Evolutionary conservation across 2,888 invertebrate genomes (phyloP).

Genomic region (Tortrix viridana): DNA sequence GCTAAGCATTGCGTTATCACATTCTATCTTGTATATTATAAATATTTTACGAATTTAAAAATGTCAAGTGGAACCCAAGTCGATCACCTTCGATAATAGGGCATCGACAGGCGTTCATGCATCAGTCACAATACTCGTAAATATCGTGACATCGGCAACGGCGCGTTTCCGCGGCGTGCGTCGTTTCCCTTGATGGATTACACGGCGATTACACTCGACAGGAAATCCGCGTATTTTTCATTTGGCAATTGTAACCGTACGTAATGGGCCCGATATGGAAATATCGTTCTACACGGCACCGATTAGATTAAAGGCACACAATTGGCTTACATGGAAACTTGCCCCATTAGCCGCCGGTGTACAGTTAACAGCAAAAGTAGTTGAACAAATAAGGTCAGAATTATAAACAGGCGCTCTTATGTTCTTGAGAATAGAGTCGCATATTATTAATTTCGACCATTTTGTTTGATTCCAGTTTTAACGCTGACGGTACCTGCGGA

Average conservation of each 20-base stretch:
- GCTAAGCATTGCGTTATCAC: no score
- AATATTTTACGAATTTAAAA: not conserved
- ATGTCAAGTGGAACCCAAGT: not conserved
- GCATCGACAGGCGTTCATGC: slow-evolving; percentile 60
- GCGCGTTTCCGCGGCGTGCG: slow-evolving; percentile 54
- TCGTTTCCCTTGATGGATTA: slow-evolving; percentile 79
- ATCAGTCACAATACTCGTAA: slow-evolving; percentile 56
- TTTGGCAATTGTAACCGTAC: slow-evolving; percentile 75
- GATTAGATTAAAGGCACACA: slow-evolving; percentile 79
- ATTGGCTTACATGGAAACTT: slow-evolving; percentile 80
- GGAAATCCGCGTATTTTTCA: slow-evolving; percentile 82
- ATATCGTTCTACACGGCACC: slow-evolving; percentile 75
- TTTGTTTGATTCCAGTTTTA: no score
- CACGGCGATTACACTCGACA: slow-evolving; percentile 73
- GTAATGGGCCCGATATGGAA: slow-evolving; percentile 63
- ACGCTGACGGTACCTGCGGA: slow-evolving; percentile 46
- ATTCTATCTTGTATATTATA: not conserved
- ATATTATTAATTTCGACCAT: no score
- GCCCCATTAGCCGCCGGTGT: slow-evolving; percentile 58
- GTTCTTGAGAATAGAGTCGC: no score
- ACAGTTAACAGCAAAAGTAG: no score
- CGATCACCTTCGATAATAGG: slow-evolving; percentile 51
- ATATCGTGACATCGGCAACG: slow-evolving; percentile 68
- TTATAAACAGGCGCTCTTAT: no score
- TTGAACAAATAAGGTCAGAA: no score